These are phyloP conservation scores for Dipus sagitta DNA, from an alignment of 2,797 vertebrate genomes.

Conservation along the genomic window DNA sequence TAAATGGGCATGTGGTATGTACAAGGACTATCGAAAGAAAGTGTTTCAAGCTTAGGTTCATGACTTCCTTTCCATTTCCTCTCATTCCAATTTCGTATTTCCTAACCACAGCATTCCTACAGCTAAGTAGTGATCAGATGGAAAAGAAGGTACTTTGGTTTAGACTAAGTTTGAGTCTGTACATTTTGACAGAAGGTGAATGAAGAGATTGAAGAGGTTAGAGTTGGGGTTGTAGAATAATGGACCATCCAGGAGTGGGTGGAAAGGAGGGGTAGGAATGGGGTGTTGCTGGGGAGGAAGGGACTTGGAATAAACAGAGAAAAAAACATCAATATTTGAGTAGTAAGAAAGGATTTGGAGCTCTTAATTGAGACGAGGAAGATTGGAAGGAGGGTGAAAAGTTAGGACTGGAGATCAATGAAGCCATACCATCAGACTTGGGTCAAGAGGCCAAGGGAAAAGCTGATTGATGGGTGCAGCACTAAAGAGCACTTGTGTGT, in stretches of 20 bases:
- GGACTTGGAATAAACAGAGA: background rate
- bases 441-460: too few species aligned
- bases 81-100: background rate
- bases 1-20: background rate
- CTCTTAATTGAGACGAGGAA: background rate
- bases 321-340: background rate
- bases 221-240: background rate
- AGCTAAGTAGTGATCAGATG: accelerated
- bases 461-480: background rate
- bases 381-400: background rate
- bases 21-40: background rate
- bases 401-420: background rate
- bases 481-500: background rate
- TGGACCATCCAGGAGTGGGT: too few species aligned
- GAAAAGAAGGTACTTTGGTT: background rate
- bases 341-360: background rate
- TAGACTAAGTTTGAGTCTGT: background rate
- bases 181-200: background rate
- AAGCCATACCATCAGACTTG: background rate
- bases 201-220: background rate
- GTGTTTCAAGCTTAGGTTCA: background rate
- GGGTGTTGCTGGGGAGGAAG: background rate
- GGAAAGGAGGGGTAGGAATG: background rate
- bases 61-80: background rate
- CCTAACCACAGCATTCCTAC: background rate